Evolutionary conservation across 1,140 invertebrate species (phyloP).

Genomic region (Aphaenogaster rudis): DNA sequence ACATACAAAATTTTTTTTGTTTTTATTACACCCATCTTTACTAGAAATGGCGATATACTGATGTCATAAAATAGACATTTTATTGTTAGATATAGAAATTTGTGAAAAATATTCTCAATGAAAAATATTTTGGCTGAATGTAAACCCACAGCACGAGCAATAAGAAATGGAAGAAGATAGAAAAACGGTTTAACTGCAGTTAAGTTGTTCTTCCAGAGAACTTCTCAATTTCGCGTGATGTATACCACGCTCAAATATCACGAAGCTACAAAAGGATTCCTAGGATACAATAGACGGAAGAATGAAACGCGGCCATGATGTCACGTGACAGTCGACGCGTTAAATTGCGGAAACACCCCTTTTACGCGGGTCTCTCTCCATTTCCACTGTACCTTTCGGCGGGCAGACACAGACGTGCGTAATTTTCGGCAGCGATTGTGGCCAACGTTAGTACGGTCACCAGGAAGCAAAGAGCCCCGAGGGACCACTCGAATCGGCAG

Average conservation of each 20-base stretch:
- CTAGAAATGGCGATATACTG: background rate
- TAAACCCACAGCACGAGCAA: background rate
- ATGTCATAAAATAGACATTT: background rate
- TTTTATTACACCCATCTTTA: background rate
- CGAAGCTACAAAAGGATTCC: conserved; percentile 15
- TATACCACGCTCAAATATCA: conserved; percentile 35
- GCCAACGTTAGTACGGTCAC: conserved; percentile 90
- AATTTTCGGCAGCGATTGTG: conserved; percentile 90
- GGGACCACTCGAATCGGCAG: conserved; percentile 90
- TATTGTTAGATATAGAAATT: background rate
- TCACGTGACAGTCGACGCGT: conserved; percentile 50
- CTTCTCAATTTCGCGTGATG: conserved; percentile 6
- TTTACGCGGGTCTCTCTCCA: conserved; percentile 34
- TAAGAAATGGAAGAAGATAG: background rate
- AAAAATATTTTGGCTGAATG: background rate
- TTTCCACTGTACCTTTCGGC: conserved; percentile 85
- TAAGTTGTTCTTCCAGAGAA: background rate
- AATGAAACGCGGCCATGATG: conserved; percentile 44
- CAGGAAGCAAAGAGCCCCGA: conserved; percentile 90
- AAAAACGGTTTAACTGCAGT: conserved; percentile 17
- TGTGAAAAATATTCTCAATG: background rate
- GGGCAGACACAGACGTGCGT: conserved; percentile 88
- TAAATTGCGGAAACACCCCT: conserved; percentile 55
- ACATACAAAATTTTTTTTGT: background rate
- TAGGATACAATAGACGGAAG: conserved; percentile 43